Evolutionary conservation across 1,140 invertebrate species (phyloP), one percentile per base, ranked within the genome.

Genomic region (Ceratina calcarata): DNA sequence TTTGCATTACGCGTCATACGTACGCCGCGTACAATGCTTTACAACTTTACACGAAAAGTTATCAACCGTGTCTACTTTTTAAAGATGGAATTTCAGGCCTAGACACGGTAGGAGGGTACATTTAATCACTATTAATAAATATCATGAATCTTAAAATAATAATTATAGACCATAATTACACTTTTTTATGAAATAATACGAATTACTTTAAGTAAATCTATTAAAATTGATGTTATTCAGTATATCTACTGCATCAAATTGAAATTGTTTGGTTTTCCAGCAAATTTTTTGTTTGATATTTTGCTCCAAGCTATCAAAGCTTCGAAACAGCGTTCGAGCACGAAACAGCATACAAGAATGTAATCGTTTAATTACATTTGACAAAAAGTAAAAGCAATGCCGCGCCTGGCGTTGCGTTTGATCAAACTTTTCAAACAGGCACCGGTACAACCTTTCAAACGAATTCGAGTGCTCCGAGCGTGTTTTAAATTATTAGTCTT

Each of bases 1-100:
- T 85, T 84, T 87, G 86, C 89, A 92, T 91, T 92, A 91, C 91
- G 89, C 90, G 89, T 88, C 84, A 71, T 86, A 71, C 80, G 85
- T 83, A 85, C 81, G 83, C 61, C 62, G 32, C 15, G 20, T 45
- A n/a, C 64, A 32, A 16, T 24, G 72, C 53, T 53, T 55, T 22
- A 58, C 67, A 37, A 18, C 68, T 24, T 53, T 20, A 62, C 75
- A 45, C 10, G 37, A 45, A 45, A 45, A 18, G 10, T 49, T 72
- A 12, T 10, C 8, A n/a, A 22, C 10, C 58, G 12, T 12, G 4
- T 13, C 13, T 7, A 45, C 37, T 18, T 72, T 62, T 49, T 15
- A 45, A 45, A 7, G 37, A 10, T 7, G 3, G 13, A 22, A 10
- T 67, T 53, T 51, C 45, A 55, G 18, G 53, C 16, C 1, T 55